Evolutionary conservation across 2,113 vertebrate genomes (phyloP), one percentile per base, ranked within the genome.

Genomic region (Amphilophus citrinellus): DNA sequence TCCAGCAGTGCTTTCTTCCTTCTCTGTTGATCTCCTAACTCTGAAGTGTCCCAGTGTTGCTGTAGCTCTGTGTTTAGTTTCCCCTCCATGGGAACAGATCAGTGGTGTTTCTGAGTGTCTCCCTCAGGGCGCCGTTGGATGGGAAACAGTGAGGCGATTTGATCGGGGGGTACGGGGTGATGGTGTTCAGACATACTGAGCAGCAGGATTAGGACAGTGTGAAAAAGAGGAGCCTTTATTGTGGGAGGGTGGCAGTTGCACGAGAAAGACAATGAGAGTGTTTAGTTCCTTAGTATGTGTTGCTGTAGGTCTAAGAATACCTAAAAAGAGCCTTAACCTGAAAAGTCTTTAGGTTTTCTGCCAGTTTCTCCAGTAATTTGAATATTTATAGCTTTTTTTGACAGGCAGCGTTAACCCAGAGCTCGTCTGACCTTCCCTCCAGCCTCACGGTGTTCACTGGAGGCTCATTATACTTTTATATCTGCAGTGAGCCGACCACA

Each of bases 81-180:
- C 73, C 79, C 65, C 63, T 88, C 82, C 85, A 10, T 10, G 27
- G 84, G 65, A 85, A 80, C 47, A 65, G 80, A 35, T 85, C 80
- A 83, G 88, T 84, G 75, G 61, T 76, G 82, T 83, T 91, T 82
- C 44, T 57, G 47, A 47, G 82, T 10, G 3, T 35, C 77, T 62
- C 81, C 79, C 47, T 76, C 79, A 8, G 85, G 79, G 59, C 2
- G 10, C 39, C 27, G 24, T 42, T 8, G 56, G 60, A 65, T 4
- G 17, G 24, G 24, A 32, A 42, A 22, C 75, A 37, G 57, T 1
- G 63, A 60, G 65, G 57, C 22, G 7, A 0, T 8, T 17, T n/a
- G 62, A 42, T 66, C 78, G 22, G 18, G 32, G 9, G 32, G 71
- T 18, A 20, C 10, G 50, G 17, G 58, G 35, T 61, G 20, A 2